phyloP scores from a whole-genome alignment of 1,140 invertebrate genomes.

The Drosophila baimaii region DNA sequence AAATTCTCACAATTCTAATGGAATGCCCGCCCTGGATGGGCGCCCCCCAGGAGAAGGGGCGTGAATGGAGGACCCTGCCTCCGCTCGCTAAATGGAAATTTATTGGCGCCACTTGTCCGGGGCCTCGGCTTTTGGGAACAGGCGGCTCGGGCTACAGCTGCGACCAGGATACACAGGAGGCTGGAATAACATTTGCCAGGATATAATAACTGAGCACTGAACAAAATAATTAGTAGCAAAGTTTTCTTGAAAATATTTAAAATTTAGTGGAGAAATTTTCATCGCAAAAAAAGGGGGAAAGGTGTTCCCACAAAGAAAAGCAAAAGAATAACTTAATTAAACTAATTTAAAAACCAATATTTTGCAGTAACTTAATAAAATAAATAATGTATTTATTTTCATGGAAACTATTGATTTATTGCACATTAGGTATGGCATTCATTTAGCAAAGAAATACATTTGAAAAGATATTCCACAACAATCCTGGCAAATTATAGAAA shows the following conservation, averaged over 20 bases:
- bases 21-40: slow-evolving; percentile 53
- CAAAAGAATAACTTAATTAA: too few species aligned
- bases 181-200: background rate
- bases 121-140: slow-evolving; percentile 48
- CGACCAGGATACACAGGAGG: slow-evolving; percentile 37
- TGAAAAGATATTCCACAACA: too few species aligned
- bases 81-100: slow-evolving; percentile 75
- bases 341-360: too few species aligned
- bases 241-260: background rate
- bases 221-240: background rate
- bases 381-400: too few species aligned
- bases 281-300: too few species aligned
- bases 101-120: slow-evolving; percentile 70
- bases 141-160: slow-evolving; percentile 26
- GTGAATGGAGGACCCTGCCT: slow-evolving; percentile 13
- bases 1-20: slow-evolving; percentile 84
- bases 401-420: too few species aligned
- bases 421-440: too few species aligned
- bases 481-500: too few species aligned
- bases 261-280: too few species aligned
- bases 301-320: too few species aligned
- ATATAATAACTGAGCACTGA: slow-evolving; percentile 1
- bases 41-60: background rate
- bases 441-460: too few species aligned
- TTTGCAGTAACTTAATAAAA: too few species aligned